phyloP scores from a whole-genome alignment of 2,888 invertebrate genomes.

The Doris montereyensis region DNA sequence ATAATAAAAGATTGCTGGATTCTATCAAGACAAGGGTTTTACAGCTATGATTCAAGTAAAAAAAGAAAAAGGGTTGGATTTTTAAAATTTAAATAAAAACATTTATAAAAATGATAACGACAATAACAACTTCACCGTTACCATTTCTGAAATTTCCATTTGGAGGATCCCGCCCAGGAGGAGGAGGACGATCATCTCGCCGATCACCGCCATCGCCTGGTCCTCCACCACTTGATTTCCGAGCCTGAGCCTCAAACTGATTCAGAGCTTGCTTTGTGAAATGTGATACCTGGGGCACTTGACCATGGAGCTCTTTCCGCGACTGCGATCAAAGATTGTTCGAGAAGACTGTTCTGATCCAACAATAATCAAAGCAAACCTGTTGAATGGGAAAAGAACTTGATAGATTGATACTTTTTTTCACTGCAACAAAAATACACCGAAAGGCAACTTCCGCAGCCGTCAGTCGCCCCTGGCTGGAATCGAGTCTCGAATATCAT shows the following conservation, averaged over 20 bases:
- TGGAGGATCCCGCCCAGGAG: background rate
- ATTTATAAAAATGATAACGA: too few species aligned
- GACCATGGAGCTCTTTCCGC: constrained; percentile 96
- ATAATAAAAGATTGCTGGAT: too few species aligned
- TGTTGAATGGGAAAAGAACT: too few species aligned
- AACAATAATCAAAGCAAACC: constrained; percentile 93
- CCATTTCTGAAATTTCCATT: constrained; percentile 41
- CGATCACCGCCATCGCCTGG: constrained; percentile 35
- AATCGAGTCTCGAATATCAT: too few species aligned
- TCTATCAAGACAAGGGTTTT: too few species aligned
- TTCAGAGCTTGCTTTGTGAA: constrained; percentile 91
- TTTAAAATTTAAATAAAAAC: too few species aligned
- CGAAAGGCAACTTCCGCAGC: too few species aligned
- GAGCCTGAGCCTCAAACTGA: constrained; percentile 75
- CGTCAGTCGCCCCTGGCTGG: too few species aligned
- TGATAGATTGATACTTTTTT: too few species aligned
- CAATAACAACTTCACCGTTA: background rate
- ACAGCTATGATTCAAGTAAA: too few species aligned
- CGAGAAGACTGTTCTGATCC: constrained; percentile 93
- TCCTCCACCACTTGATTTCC: constrained; percentile 62
- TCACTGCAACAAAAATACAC: too few species aligned
- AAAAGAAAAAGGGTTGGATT: too few species aligned
- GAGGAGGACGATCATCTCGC: background rate
- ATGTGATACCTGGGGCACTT: constrained; percentile 93
- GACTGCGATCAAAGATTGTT: constrained; percentile 92